Conservation (phyloP, 2,113 vertebrate species). For the Seriola dumerili region DNA sequence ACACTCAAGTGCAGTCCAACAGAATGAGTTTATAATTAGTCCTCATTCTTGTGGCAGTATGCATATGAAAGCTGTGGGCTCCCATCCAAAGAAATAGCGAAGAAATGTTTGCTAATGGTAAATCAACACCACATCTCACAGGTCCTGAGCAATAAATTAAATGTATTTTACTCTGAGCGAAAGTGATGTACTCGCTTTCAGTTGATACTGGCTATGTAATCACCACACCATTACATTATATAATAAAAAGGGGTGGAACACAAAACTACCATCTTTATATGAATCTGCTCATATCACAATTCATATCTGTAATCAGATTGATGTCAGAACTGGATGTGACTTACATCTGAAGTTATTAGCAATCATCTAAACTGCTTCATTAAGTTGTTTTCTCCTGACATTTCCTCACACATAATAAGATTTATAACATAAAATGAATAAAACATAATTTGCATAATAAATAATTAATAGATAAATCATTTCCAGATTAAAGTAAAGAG, state of each 20-base stretch:
- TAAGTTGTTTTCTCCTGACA: not conserved
- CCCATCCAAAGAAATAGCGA: conserved; percentile 26
- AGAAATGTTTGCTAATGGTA: conserved; percentile 32
- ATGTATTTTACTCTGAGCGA: conserved; percentile 37
- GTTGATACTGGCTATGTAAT: not conserved
- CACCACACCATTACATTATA: not conserved
- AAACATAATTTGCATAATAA: not conserved
- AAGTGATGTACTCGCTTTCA: conserved; percentile 23
- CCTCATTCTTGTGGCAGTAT: conserved; percentile 5
- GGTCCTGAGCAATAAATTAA: conserved; percentile 43
- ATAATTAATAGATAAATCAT: too few relatives aligned
- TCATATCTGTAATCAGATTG: not conserved
- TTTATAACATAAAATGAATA: not conserved
- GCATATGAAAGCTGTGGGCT: conserved; percentile 14
- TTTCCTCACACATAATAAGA: not conserved
- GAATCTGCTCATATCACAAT: not conserved
- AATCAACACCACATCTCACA: conserved; percentile 28
- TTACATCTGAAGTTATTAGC: not conserved
- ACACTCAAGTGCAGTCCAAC: conserved; percentile 5
- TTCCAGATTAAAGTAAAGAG: too few relatives aligned
- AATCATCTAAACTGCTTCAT: not conserved
- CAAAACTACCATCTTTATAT: not conserved
- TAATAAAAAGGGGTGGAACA: not conserved
- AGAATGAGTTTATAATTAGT: conserved; percentile 49
- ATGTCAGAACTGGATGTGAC: not conserved